Conservation (phyloP, 2,888 invertebrate genomes). For the Synanthedon vespiformis region DNA sequence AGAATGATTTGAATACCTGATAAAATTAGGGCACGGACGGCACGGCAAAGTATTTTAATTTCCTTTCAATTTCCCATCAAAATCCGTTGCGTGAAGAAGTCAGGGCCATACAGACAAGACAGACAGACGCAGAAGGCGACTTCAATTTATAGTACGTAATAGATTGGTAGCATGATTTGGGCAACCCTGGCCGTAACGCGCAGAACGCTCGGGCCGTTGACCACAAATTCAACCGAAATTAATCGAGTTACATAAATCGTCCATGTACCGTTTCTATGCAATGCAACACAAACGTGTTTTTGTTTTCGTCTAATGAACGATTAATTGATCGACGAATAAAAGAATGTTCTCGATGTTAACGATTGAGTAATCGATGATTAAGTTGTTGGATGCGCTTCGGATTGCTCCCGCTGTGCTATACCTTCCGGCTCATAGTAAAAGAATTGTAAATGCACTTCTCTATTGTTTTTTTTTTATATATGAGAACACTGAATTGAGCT, state of each 20-base stretch:
- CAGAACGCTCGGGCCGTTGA: not conserved
- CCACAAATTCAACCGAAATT: not conserved
- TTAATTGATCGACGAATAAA: constrained; percentile 21
- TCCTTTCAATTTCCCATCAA: no score
- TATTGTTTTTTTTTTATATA: no score
- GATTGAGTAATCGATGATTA: constrained; percentile 40
- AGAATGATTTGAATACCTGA: no score
- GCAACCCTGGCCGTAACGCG: not conserved
- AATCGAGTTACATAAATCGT: constrained; percentile 16
- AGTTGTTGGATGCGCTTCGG: constrained; percentile 39
- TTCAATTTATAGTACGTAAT: no score
- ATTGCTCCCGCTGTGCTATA: constrained; percentile 29
- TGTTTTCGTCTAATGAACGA: constrained; percentile 17
- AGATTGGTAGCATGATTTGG: not conserved
- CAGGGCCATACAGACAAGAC: no score
- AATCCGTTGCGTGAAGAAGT: no score
- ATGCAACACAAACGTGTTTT: constrained; percentile 20
- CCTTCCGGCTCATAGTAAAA: no score
- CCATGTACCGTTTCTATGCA: constrained; percentile 11
- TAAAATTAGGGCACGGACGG: no score
- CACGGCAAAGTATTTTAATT: no score
- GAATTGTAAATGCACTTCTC: no score
- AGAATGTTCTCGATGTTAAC: constrained; percentile 32
- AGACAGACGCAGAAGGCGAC: no score
- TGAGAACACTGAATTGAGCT: no score